Evolutionary conservation across 1,140 invertebrate species (phyloP).

Genomic region (Dufourea novaeangliae): DNA sequence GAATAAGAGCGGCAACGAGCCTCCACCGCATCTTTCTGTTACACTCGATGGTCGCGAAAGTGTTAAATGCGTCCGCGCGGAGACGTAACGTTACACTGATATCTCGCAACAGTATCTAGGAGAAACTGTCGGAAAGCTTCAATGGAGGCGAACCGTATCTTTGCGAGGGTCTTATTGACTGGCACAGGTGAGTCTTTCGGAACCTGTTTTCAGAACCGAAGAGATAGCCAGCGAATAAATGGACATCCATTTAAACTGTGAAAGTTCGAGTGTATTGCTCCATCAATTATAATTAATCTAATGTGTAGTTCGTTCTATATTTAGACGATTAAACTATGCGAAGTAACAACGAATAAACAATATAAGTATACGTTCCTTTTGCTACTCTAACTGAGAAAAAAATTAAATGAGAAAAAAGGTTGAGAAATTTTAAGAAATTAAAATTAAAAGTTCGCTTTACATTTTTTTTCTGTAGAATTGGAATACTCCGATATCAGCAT

Average conservation of each 20-base stretch:
- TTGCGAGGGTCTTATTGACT: not conserved
- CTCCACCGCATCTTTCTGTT: not conserved
- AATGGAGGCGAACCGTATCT: conserved; percentile 5
- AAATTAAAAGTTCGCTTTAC: too few relatives aligned
- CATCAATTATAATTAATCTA: conserved; percentile 16
- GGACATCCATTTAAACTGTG: not conserved
- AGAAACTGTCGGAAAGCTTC: conserved; percentile 17
- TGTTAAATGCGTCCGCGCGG: not conserved
- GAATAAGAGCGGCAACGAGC: not conserved
- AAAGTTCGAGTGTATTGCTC: not conserved
- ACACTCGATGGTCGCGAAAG: not conserved
- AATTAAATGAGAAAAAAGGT: too few relatives aligned
- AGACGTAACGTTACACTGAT: conserved; percentile 2
- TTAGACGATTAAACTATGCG: not conserved
- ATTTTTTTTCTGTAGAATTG: too few relatives aligned
- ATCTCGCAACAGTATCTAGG: conserved; percentile 21
- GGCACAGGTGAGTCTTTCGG: not conserved
- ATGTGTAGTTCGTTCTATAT: not conserved
- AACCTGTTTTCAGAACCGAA: conserved; percentile 1
- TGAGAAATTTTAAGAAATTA: too few relatives aligned
- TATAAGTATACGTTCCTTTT: too few relatives aligned
- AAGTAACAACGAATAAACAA: too few relatives aligned
- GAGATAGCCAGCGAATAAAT: not conserved
- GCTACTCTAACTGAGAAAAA: too few relatives aligned
- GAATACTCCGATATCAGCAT: too few relatives aligned